A percentile compares a stretch with the other conserved stretches of the same genome.
phyloP scores from a whole-genome alignment of 2,888 invertebrate species.

The Thereva nobilitata region DNA sequence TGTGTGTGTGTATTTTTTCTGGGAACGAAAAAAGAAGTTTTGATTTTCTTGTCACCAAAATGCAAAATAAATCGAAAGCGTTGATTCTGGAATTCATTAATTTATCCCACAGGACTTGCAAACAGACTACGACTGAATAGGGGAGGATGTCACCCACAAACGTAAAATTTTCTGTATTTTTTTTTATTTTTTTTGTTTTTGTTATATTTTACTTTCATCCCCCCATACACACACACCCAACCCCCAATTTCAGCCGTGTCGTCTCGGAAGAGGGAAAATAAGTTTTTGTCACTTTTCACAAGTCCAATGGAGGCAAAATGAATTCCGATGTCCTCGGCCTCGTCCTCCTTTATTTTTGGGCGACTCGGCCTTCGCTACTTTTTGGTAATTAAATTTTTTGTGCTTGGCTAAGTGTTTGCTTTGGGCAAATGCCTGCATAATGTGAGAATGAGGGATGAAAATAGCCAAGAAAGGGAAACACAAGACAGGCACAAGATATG shows the following conservation, averaged over 20 bases:
- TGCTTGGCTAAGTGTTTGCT: constrained; percentile 33
- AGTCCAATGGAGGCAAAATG: constrained; percentile 16
- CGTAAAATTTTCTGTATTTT: constrained; percentile 25
- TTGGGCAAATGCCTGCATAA: constrained; percentile 31
- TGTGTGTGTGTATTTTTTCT: neutral
- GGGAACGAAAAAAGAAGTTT: constrained; percentile 22
- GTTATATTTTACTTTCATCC: no score
- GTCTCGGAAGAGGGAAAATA: constrained; percentile 13
- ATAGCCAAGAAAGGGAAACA: no score
- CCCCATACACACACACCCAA: no score
- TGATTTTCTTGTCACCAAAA: constrained; percentile 24
- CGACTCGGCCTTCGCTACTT: constrained; percentile 25
- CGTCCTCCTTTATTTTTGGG: constrained; percentile 17
- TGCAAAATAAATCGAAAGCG: constrained; percentile 28
- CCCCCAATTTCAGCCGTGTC: no score
- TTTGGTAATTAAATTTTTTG: constrained; percentile 35
- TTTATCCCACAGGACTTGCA: constrained; percentile 26
- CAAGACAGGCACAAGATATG: no score
- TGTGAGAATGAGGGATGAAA: constrained; percentile 5
- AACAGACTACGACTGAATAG: neutral
- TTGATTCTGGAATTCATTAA: constrained; percentile 34
- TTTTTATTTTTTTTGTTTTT: no score
- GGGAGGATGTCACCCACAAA: constrained; percentile 16
- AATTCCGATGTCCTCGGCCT: constrained; percentile 18
- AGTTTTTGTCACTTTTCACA: constrained; percentile 34